These are phyloP conservation scores for Catagonus wagneri DNA, from an alignment of 2,113 vertebrate genomes.

Conservation along the genomic window DNA sequence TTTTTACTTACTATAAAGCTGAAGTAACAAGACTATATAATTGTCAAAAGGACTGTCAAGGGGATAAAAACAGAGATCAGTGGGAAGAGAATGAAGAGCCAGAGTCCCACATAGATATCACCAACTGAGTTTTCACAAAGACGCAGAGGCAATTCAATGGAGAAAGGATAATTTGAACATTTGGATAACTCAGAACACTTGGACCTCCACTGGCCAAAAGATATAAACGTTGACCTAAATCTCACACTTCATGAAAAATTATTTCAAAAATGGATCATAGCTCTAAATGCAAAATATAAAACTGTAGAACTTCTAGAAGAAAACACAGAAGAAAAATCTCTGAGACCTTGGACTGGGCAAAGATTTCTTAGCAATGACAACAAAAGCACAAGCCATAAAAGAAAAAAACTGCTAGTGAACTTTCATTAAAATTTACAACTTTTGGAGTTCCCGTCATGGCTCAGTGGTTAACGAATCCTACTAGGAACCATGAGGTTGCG, in stretches of 20 bases:
- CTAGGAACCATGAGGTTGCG: too few species aligned
- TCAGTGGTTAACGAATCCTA: too few species aligned
- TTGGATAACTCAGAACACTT: neutral
- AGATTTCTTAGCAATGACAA: conserved; percentile 5
- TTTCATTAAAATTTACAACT: too few species aligned
- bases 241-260: neutral
- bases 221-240: neutral
- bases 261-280: neutral
- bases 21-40: neutral
- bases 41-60: neutral
- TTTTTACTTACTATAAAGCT: neutral
- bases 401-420: neutral
- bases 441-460: too few species aligned
- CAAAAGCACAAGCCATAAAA: neutral
- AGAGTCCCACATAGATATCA: neutral
- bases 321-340: conserved; percentile 6
- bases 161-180: neutral
- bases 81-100: neutral
- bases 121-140: neutral
- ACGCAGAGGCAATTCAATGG: neutral
- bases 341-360: neutral
- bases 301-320: neutral
- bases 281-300: conserved; percentile 12
- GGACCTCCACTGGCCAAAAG: neutral
- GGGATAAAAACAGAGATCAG: neutral